Percentiles rank a stretch among this genome's conserved stretches.
Conservation (phyloP, 2,888 invertebrate species). For the Morpho helenor region DNA sequence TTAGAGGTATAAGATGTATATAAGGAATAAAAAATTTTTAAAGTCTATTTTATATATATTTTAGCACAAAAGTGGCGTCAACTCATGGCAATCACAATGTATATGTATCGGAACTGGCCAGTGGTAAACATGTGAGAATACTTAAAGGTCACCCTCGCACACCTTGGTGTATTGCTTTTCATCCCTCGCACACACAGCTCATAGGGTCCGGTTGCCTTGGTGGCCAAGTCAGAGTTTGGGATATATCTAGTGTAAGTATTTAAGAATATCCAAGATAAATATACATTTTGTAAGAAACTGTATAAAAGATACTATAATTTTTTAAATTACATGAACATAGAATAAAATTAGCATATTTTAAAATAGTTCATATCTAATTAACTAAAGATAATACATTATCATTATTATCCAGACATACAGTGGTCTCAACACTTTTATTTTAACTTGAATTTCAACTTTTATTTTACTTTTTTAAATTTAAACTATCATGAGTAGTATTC, state of each 20-base stretch:
- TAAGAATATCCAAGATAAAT: background rate
- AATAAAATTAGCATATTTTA: no score
- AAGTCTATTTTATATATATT: slow-evolving; percentile 26
- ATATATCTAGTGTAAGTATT: slow-evolving; percentile 73
- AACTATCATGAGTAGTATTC: no score
- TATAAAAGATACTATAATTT: no score
- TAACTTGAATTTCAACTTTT: no score
- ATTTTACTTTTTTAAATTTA: no score
- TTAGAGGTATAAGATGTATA: background rate
- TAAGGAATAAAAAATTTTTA: background rate
- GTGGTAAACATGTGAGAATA: slow-evolving; percentile 87
- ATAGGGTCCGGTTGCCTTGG: slow-evolving; percentile 93
- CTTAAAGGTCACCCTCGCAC: slow-evolving; percentile 91
- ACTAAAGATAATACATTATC: no score
- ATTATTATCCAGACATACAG: no score
- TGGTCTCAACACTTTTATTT: no score
- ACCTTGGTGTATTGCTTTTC: slow-evolving; percentile 95
- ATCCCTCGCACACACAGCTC: slow-evolving; percentile 89
- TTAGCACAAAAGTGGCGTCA: slow-evolving; percentile 88
- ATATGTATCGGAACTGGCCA: slow-evolving; percentile 88
- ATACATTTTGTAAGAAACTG: no score
- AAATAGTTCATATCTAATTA: no score
- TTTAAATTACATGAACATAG: no score
- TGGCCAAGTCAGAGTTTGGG: slow-evolving; percentile 95
- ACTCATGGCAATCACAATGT: slow-evolving; percentile 95